Evolutionary conservation across 92 coral and sea anemone genomes (phyloP), one percentile per base, ranked within the genome.

Genomic region (Siderastrea siderea): DNA sequence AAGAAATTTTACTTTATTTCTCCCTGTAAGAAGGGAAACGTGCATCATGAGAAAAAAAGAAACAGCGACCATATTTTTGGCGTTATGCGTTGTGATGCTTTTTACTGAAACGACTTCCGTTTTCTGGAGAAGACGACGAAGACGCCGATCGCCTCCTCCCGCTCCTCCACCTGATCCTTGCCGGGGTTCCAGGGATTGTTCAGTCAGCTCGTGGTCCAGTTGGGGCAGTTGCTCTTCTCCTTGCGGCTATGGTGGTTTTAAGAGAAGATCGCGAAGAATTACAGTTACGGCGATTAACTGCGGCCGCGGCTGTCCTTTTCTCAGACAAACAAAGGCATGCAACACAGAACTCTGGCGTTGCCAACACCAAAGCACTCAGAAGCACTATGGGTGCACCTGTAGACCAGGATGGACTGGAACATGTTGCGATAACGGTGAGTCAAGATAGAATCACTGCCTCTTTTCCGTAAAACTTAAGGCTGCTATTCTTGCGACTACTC

Each of bases 151-250:
- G n/a, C n/a, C n/a, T n/a, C n/a, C n/a, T n/a, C n/a, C n/a, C n/a
- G n/a, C n/a, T n/a, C n/a, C n/a, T n/a, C n/a, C n/a, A n/a, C n/a
- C n/a, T n/a, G n/a, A n/a, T n/a, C n/a, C n/a, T n/a, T n/a, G n/a
- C n/a, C n/a, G n/a, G n/a, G n/a, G n/a, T n/a, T n/a, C n/a, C n/a
- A n/a, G n/a, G n/a, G n/a, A n/a, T n/a, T n/a, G n/a, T n/a, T n/a
- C n/a, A n/a, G n/a, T n/a, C n/a, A n/a, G n/a, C n/a, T n/a, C 94
- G 17, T 96, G 97, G 97, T 12, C 90, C 6, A 46, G 54, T 10
- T 93, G 88, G 88, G 55, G 91, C 17, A 59, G 68, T 48, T 94
- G 96, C 85, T 71, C 89, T 0, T 84, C 86, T 68, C 72, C 82
- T 77, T 94, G 96, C 78, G 96, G 94, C 1, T 87, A 70, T 19